A percentile compares a stretch with the other conserved stretches of the same genome.
Conservation (phyloP, 1,140 invertebrate species). For the Globodera rostochiensis region DNA sequence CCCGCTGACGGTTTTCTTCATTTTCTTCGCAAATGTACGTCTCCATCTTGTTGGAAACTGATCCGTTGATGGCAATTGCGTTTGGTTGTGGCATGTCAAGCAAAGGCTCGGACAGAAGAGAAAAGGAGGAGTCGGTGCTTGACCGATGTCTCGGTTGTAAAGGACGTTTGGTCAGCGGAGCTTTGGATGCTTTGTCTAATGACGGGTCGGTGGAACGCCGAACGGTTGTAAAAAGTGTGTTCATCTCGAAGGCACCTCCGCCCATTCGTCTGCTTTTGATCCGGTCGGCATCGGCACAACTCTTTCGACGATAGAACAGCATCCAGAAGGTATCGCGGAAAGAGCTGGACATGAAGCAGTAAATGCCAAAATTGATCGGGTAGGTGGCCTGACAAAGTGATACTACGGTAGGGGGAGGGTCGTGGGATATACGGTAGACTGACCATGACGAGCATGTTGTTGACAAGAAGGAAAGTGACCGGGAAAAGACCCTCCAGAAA, state of each 20-base stretch:
- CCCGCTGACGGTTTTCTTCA: background rate
- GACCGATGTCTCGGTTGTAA: background rate
- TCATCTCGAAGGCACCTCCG: background rate
- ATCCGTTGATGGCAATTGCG: background rate
- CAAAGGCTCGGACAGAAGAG: constrained; percentile 1
- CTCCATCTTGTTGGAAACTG: background rate
- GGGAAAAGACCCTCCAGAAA: constrained; percentile 79
- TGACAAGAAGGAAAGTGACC: constrained; percentile 78
- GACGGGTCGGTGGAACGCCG: constrained; percentile 29
- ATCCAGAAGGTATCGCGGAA: constrained; percentile 90
- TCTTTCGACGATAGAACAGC: constrained; percentile 71
- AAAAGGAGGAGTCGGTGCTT: background rate
- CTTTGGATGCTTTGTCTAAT: background rate
- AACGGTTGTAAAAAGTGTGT: background rate
- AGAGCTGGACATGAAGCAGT: constrained; percentile 90
- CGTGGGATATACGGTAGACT: constrained; percentile 16
- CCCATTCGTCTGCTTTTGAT: constrained; percentile 3
- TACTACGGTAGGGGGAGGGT: background rate
- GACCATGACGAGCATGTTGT: constrained; percentile 87
- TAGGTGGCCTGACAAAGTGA: constrained; percentile 72
- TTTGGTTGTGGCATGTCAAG: background rate
- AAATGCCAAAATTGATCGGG: constrained; percentile 92
- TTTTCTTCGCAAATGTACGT: background rate
- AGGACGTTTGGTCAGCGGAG: background rate
- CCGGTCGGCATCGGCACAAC: background rate